A percentile compares a stretch with the other conserved stretches of the same genome.
Evolutionary conservation across 2,888 invertebrate species (phyloP).

Genomic region (Brenthis hecate): DNA sequence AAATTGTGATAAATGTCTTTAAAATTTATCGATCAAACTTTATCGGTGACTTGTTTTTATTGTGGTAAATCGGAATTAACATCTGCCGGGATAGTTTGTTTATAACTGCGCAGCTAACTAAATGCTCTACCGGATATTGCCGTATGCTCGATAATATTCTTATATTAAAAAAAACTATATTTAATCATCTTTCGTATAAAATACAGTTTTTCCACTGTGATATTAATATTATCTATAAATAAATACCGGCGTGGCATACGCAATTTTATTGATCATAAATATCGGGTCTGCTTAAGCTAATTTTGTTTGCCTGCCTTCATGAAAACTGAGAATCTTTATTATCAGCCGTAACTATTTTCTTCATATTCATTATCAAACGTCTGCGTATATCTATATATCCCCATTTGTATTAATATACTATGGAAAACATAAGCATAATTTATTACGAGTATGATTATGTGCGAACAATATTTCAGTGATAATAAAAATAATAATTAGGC

Average conservation of each 20-base stretch:
- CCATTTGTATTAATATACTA: not conserved
- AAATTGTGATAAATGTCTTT: slow-evolving; percentile 26
- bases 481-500: slow-evolving; percentile 48
- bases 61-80: slow-evolving; percentile 57
- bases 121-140: slow-evolving; percentile 71
- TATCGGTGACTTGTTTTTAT: slow-evolving; percentile 46
- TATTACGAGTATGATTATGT: not conserved
- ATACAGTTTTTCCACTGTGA: slow-evolving; percentile 48
- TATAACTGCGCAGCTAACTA: slow-evolving; percentile 60
- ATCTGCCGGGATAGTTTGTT: slow-evolving; percentile 66
- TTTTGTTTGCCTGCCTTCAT: slow-evolving; percentile 50
- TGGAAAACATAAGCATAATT: not conserved
- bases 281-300: slow-evolving; percentile 65
- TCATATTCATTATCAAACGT: not conserved
- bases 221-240: slow-evolving; percentile 54
- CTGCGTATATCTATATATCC: too few relatives aligned
- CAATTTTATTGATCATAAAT: slow-evolving; percentile 74
- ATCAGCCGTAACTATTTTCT: not conserved
- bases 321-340: slow-evolving; percentile 44
- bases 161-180: slow-evolving; percentile 38
- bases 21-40: slow-evolving; percentile 40
- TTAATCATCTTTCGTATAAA: slow-evolving; percentile 54
- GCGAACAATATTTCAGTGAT: slow-evolving; percentile 24
- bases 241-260: slow-evolving; percentile 52
- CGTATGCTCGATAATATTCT: slow-evolving; percentile 46